Base-by-base conservation (phyloP, 1,140 invertebrate genomes). In the Liolophura sinensis region DNA sequence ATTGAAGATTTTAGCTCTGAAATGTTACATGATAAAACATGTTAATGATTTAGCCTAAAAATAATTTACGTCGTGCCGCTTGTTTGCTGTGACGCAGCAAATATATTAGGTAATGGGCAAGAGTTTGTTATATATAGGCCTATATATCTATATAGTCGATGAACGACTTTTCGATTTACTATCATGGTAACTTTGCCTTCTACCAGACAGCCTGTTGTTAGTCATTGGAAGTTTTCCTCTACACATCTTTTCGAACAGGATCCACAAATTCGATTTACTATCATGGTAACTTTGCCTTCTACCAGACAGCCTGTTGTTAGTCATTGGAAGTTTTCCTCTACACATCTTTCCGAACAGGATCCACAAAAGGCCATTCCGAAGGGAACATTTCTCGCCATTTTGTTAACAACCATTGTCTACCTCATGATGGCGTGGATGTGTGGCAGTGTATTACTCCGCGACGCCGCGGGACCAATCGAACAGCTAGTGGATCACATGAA, bases 371-470 rank as follows among this genome's bases (percentile, higher is more conserved):
- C 85, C 11, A 89, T 89, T 69, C 88, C 88, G 11, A 85, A 85
- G 82, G 95, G 96, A 62, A 97, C 96, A 0, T 84, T 97, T 1
- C 80, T 95, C 16, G 92, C 95, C 0, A 96, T 98, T 66, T 59
- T 92, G 0, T 81, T 97, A 7, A 96, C 94, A 1, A 93, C 93
- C 1, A 55, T 89, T 0, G 92, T 92, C 6, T 97, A 98, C 78
- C 69, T 97, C 1, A 12, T 91, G 3, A 94, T 96, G 87, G 92
- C 91, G 0, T 72, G 94, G 58, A 86, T 92, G 60, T 88, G 90
- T 48, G 95, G 94, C 3, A 59, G 70, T 25, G 71, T 70, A 64
- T 90, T 92, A 0, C 62, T 91, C 0, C 87, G 95, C 63, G 92
- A 96, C 80, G 94, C 94, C 15, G 90, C 88, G 65, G 94, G 94